phyloP scores from a whole-genome alignment of 1,140 invertebrate species.

The Cheumatopsyche charites region DNA sequence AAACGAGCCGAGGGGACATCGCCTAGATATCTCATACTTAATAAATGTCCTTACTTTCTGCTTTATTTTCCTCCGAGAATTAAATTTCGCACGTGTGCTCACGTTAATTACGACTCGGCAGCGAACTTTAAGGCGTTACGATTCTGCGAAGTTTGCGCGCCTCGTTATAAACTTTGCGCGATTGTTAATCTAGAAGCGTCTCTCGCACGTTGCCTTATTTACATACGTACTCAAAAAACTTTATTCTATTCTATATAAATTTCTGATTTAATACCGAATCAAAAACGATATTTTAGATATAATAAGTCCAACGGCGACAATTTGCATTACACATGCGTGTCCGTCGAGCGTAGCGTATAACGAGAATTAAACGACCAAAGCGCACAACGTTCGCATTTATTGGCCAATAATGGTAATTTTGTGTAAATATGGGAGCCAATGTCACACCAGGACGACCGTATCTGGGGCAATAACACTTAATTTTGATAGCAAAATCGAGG shows the following conservation, averaged over 20 bases:
- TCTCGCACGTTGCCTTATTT: no score
- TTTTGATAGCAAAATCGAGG: constrained; percentile 25
- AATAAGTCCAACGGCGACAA: no score
- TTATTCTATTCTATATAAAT: background rate
- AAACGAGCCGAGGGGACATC: constrained; percentile 14
- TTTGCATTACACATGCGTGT: no score
- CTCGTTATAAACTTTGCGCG: no score
- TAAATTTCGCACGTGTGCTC: constrained; percentile 17
- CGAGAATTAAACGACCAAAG: background rate
- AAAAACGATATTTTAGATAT: no score
- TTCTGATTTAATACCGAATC: background rate
- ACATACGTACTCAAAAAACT: background rate
- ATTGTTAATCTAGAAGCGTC: no score
- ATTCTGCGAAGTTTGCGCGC: no score
- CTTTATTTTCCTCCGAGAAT: constrained; percentile 30
- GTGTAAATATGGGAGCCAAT: constrained; percentile 14
- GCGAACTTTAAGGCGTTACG: no score
- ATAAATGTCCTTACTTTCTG: constrained; percentile 30
- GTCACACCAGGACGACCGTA: background rate
- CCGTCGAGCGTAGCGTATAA: background rate
- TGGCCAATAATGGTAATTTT: constrained; percentile 25
- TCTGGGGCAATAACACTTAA: constrained; percentile 25
- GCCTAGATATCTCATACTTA: constrained; percentile 32
- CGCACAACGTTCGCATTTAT: constrained; percentile 18
- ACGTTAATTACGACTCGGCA: background rate